Evolutionary conservation across 2,113 vertebrate genomes (phyloP), one percentile per base, ranked within the genome.

Genomic region (Ascaphus truei): DNA sequence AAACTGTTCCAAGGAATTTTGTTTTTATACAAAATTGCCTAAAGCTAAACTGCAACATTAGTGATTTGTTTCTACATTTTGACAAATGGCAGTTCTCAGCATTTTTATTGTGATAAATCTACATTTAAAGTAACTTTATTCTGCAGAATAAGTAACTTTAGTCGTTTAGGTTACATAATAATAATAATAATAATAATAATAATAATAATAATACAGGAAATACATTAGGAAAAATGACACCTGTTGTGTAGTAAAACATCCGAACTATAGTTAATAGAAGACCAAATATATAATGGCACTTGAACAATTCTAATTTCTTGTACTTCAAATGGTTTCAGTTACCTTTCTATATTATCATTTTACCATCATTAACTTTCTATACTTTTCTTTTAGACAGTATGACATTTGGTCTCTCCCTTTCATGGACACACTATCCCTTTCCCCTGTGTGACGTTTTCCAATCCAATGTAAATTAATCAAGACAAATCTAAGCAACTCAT

Each of bases 101-200:
- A 39, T 36, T 27, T 34, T 10, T 1, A 37, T 8, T 45, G 61
- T 34, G 9, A 52, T 52, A 39, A 23, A 37, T 34, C 18, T 30
- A 48, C 47, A 81, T 76, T 60, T 57, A 53, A 22, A 51, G 34
- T 30, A 31, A 62, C 47, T 78, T 74, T 56, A 33, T 67, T 59
- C 37, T 30, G 37, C 33, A 36, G 43, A 75, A 75, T 2, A 5
- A 62, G 41, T 25, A 73, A 62, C n/a, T n/a, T n/a, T n/a, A n/a
- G n/a, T n/a, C n/a, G n/a, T n/a, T n/a, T 15, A 63, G 57, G 36
- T 30, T 5, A 1, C 16, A 71, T 20, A 20, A n/a, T n/a, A n/a
- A n/a, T n/a, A n/a, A n/a, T n/a, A n/a, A n/a, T n/a, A n/a, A n/a
- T n/a, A n/a, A 65, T 41, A 3, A 62, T 67, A 57, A 39, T 7